A percentile compares a stretch with the other conserved stretches of the same genome.
phyloP scores from a whole-genome alignment of 2,797 vertebrate species.

The Platalea minor region DNA sequence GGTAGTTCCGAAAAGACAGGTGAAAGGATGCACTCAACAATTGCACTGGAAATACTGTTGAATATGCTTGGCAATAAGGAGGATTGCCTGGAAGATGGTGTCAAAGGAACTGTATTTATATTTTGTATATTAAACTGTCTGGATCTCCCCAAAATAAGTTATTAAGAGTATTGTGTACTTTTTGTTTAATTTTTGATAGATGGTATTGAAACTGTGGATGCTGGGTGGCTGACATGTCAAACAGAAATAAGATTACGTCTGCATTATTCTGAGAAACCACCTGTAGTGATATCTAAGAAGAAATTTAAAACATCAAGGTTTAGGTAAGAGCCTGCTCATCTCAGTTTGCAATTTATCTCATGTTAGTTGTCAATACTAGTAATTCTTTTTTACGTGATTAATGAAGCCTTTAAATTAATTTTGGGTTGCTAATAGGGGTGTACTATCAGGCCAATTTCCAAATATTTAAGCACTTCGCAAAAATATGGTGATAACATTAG shows the following conservation, averaged over 20 bases:
- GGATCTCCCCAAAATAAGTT: not conserved
- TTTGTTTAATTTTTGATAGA: conserved; percentile 75
- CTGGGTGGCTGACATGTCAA: conserved; percentile 96
- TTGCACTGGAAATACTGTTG: not conserved
- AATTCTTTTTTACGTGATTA: not conserved
- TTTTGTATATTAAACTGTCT: not conserved
- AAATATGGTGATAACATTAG: not conserved
- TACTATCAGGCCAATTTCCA: not conserved
- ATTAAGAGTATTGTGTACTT: not conserved
- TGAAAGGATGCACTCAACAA: not conserved
- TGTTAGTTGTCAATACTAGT: not conserved
- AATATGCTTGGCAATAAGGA: not conserved
- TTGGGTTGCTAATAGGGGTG: not conserved
- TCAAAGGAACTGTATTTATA: not conserved
- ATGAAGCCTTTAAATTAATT: not conserved
- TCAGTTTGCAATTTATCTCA: not conserved
- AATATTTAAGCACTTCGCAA: not conserved
- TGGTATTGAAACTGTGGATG: conserved; percentile 85
- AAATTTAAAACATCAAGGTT: conserved; percentile 97
- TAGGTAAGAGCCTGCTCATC: conserved; percentile 79
- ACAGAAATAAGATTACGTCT: conserved; percentile 95
- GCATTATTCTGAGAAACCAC: conserved; percentile 89
- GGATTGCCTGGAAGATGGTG: not conserved
- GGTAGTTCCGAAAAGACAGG: not conserved
- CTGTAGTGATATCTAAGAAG: conserved; percentile 95